These are phyloP conservation scores for Cydia splendana DNA, from an alignment of 1,140 invertebrate species.

Conservation along the genomic window DNA sequence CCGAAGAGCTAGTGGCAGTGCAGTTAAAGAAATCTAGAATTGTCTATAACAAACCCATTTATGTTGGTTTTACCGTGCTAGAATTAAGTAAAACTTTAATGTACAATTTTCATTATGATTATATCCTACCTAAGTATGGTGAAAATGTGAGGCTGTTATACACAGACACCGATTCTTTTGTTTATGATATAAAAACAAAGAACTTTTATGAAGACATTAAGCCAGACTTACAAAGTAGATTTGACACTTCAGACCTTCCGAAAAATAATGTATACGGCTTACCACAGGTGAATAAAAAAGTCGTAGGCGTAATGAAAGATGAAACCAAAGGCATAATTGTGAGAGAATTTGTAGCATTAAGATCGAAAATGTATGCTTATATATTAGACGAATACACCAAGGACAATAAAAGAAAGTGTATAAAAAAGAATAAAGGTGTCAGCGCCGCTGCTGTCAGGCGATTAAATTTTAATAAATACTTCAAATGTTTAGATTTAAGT, in stretches of 20 bases:
- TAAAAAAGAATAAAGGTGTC: conserved; percentile 42
- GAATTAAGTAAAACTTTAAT: conserved; percentile 36
- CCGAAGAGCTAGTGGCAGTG: conserved; percentile 56
- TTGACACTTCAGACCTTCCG: conserved; percentile 39
- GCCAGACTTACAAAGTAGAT: conserved; percentile 31
- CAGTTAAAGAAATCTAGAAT: conserved; percentile 53
- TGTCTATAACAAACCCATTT: conserved; percentile 50
- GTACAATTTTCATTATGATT: conserved; percentile 41
- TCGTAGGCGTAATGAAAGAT: conserved; percentile 38
- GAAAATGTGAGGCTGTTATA: conserved; percentile 33
- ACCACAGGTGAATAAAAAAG: conserved; percentile 35
- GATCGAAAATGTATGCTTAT: conserved; percentile 39
- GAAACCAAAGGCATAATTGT: conserved; percentile 36
- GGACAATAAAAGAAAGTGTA: conserved; percentile 29
- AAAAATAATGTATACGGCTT: conserved; percentile 34
- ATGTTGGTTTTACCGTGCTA: conserved; percentile 41
- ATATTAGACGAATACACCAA: too few species aligned
- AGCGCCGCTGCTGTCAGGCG: conserved; percentile 40
- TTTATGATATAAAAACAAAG: conserved; percentile 40
- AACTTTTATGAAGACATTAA: conserved; percentile 41
- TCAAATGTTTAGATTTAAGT: background rate
- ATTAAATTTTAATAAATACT: background rate
- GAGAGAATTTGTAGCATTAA: conserved; percentile 39
- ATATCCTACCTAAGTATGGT: conserved; percentile 36
- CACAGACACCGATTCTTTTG: conserved; percentile 39